Conservation (phyloP, 2,888 invertebrate genomes). For the Tortrix viridana region DNA sequence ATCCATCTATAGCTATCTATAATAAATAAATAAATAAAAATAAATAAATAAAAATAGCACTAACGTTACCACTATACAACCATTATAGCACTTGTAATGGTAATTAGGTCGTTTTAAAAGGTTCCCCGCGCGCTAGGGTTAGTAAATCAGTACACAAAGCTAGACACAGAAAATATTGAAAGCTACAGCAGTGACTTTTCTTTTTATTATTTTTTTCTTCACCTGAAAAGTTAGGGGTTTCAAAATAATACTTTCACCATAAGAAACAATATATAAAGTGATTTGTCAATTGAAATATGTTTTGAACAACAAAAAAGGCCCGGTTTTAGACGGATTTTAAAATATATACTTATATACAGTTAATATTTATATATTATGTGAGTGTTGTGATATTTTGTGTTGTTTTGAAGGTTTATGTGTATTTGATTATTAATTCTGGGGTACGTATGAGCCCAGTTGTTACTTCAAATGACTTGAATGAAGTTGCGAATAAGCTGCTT, state of each 20-base stretch:
- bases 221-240: constrained; percentile 70
- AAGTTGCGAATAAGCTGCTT: constrained; percentile 72
- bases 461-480: constrained; percentile 45
- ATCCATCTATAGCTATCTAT: constrained; percentile 15
- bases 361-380: constrained; percentile 41
- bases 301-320: constrained; percentile 48
- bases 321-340: constrained; percentile 66
- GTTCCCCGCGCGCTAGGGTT: constrained; percentile 66
- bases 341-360: constrained; percentile 20
- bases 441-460: constrained; percentile 43
- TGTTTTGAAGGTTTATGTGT: constrained; percentile 48
- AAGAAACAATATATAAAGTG: constrained; percentile 23
- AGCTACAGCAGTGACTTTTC: constrained; percentile 59
- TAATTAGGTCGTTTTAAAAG: constrained; percentile 45
- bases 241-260: constrained; percentile 45
- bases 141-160: constrained; percentile 78
- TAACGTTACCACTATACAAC: constrained; percentile 21
- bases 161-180: constrained; percentile 72
- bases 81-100: constrained; percentile 27
- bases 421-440: constrained; percentile 41
- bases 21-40: too few relatives aligned
- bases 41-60: too few relatives aligned
- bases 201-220: constrained; percentile 53
- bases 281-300: constrained; percentile 37
- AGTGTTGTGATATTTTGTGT: constrained; percentile 46